These are phyloP conservation scores for Huso huso DNA, from an alignment of 2,797 vertebrate species.

Conservation along the genomic window DNA sequence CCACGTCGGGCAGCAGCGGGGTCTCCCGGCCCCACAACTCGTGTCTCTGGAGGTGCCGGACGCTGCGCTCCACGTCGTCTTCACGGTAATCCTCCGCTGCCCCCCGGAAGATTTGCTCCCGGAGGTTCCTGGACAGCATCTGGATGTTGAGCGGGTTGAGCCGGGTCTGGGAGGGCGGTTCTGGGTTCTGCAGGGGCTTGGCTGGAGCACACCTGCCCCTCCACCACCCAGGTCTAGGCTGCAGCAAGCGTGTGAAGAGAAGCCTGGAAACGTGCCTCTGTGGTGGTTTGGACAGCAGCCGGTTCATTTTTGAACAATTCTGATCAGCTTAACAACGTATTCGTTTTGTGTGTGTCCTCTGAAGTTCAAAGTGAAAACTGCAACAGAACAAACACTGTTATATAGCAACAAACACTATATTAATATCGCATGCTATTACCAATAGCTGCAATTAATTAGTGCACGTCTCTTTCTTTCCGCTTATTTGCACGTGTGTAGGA, in stretches of 20 bases:
- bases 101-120: slow-evolving; percentile 80
- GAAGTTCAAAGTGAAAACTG: too few relatives aligned
- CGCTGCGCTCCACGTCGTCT: slow-evolving; percentile 59
- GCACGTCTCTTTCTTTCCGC: background rate
- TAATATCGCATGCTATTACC: too few relatives aligned
- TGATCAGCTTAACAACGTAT: too few relatives aligned
- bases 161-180: slow-evolving; percentile 53
- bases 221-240: slow-evolving; percentile 32
- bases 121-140: slow-evolving; percentile 85
- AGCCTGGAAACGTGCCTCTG: background rate
- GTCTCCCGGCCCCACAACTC: slow-evolving; percentile 79
- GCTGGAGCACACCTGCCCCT: slow-evolving; percentile 27
- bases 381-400: too few relatives aligned
- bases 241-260: slow-evolving; percentile 24
- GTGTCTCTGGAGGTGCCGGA: slow-evolving; percentile 72
- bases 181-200: slow-evolving; percentile 24
- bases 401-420: too few relatives aligned
- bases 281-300: background rate
- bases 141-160: slow-evolving; percentile 89
- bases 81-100: slow-evolving; percentile 42
- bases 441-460: too few relatives aligned
- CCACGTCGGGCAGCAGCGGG: slow-evolving; percentile 66
- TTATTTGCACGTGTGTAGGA: too few relatives aligned
- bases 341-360: too few relatives aligned
- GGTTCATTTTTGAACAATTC: background rate